Conservation (phyloP, 2,797 vertebrate genomes). For the Cryptoprocta ferox region DNA sequence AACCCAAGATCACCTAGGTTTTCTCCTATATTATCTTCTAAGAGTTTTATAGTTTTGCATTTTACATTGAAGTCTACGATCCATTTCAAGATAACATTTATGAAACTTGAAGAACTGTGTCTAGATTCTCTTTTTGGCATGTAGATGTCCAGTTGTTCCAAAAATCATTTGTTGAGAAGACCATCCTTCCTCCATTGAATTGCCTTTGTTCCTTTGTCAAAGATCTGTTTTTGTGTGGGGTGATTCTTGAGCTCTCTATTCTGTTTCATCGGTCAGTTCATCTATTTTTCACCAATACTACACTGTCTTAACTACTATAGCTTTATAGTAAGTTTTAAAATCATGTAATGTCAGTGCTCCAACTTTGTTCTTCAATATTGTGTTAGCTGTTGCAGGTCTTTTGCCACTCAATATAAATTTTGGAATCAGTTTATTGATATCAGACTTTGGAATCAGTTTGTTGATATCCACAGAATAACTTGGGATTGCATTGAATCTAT, state of each 20-base stretch:
- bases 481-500: not conserved
- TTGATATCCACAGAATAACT: not conserved
- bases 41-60: not conserved
- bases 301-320: not conserved
- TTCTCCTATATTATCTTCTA: not conserved
- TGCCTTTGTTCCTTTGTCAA: not conserved
- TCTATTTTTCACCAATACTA: not conserved
- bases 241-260: not conserved
- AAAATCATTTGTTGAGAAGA: not conserved
- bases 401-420: not conserved
- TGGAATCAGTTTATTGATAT: not conserved
- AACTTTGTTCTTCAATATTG: not conserved
- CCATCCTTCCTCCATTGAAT: not conserved
- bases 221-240: constrained; percentile 9
- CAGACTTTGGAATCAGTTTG: not conserved
- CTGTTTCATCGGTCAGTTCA: not conserved
- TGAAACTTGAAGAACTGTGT: not conserved
- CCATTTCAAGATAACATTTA: not conserved
- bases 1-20: not conserved
- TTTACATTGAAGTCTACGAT: not conserved
- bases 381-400: not conserved
- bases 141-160: not conserved
- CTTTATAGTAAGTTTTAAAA: constrained; percentile 10
- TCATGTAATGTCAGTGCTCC: not conserved
- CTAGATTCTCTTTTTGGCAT: not conserved